Percentiles rank a stretch among this genome's conserved stretches.
These are phyloP conservation scores for Drosophila demipolita DNA, from an alignment of 2,888 invertebrate species.

Conservation along the genomic window DNA sequence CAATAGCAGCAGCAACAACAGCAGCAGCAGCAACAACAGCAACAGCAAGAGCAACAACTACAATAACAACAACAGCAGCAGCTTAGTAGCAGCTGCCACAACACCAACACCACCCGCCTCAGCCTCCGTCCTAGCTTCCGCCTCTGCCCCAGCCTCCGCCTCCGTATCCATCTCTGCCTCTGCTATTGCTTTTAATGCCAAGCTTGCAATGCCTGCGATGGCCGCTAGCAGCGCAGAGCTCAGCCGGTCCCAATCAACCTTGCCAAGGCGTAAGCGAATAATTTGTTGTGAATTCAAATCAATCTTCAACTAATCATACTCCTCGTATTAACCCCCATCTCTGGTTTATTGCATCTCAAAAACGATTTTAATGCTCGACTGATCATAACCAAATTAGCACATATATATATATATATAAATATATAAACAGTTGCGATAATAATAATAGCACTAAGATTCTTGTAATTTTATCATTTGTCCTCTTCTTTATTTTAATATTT, in stretches of 20 bases:
- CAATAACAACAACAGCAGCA: conserved; percentile 36
- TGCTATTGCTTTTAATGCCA: conserved; percentile 67
- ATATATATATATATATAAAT: background rate
- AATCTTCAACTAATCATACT: conserved; percentile 26
- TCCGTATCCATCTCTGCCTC: conserved; percentile 61
- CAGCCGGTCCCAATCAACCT: conserved; percentile 85
- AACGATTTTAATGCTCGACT: conserved; percentile 7
- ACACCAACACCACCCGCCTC: conserved; percentile 51
- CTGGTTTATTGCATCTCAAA: conserved; percentile 15
- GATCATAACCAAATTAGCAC: background rate
- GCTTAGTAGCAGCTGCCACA: conserved; percentile 28
- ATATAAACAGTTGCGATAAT: background rate
- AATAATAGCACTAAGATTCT: background rate
- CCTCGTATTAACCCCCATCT: conserved; percentile 19
- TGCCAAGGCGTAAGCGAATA: conserved; percentile 83
- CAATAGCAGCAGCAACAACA: conserved; percentile 47
- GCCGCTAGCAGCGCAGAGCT: conserved; percentile 70
- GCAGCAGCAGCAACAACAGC: conserved; percentile 49
- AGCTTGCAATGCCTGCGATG: conserved; percentile 73
- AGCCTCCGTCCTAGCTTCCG: conserved; percentile 12
- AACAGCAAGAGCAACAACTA: conserved; percentile 53
- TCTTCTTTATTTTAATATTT: background rate
- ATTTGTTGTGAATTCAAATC: conserved; percentile 15
- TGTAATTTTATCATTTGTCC: background rate
- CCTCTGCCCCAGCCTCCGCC: conserved; percentile 37